Base-by-base conservation (phyloP, 2,888 invertebrate genomes). In the Timandra comae region DNA sequence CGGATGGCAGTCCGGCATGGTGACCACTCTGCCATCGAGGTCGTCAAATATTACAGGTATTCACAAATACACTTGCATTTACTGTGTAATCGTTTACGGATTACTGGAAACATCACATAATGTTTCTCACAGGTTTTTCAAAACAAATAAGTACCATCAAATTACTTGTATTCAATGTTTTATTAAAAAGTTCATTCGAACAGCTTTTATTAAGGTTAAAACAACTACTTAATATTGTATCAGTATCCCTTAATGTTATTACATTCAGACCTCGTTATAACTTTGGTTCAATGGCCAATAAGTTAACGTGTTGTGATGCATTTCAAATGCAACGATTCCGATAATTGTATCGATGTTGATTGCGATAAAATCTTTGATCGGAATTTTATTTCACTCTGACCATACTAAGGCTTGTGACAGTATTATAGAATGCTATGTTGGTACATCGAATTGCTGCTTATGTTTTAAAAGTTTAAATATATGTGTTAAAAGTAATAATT, bases 261-360 rank as follows among this genome's bases (percentile, higher is more conserved):
- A 38, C 31, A 57, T 55, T 49, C 57, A 41, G 30, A 26, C 21
- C 36, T 20, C 44, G 52, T 54, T 8, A 32, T 12, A 16, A 30
- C 24, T 12, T 12, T 16, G 23, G 10, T 37, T 36, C 45, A 38
- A 45, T 49, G 42, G 43, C 46, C 43, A 56, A 16, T 16, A 49
- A 49, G 32, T 29, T 29, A 29, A 29, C n/a, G 38, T 25, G 33
- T 27, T 30, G 36, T 31, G 30, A 28, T 43, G 50, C 52, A 54
- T 56, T 28, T 41, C 31, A 48, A 46, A 36, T 41, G 29, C 29
- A 30, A 31, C 12, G 26, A 20, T 46, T 50, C 33, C 35, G 27
- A 35, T 38, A 32, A 42, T 39, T 43, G 25, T 31, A 20, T 24
- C 19, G 25, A 24, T 32, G 29, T 12, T 9, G 20, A 26, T 24